Conservation (phyloP, 2,888 invertebrate species). For the Salticus scenicus region DNA sequence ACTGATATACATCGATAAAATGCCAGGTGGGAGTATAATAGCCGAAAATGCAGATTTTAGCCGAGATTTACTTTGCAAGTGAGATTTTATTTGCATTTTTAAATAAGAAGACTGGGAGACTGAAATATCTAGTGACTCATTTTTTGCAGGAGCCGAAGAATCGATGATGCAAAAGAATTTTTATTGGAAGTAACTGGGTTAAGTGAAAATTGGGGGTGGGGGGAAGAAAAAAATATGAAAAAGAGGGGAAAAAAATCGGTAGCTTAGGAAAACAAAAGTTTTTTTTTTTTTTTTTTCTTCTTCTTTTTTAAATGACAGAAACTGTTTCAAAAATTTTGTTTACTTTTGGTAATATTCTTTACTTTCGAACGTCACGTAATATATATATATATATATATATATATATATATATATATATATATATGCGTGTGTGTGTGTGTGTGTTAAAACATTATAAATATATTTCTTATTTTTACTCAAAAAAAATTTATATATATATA, state of each 20-base stretch:
- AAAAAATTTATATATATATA: no score
- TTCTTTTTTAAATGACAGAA: no score
- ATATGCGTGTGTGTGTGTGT: not conserved
- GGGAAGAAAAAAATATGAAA: no score
- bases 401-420: not conserved
- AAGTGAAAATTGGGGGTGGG: no score
- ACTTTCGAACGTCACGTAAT: no score
- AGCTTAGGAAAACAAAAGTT: no score
- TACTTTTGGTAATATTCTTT: no score
- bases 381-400: constrained; percentile 8
- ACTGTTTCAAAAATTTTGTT: no score
- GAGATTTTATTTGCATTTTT: constrained; percentile 1
- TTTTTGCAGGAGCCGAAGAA: not conserved
- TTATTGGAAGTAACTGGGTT: no score
- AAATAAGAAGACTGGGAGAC: not conserved
- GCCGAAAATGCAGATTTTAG: not conserved
- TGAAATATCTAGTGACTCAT: not conserved
- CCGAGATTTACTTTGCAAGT: not conserved
- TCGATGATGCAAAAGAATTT: not conserved
- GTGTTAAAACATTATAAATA: not conserved
- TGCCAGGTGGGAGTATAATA: not conserved
- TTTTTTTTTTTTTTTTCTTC: no score
- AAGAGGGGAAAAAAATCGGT: no score
- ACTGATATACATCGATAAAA: not conserved
- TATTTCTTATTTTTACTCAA: not conserved